Conservation (phyloP, 2,113 vertebrate genomes). For the Heloderma charlesbogerti region DNA sequence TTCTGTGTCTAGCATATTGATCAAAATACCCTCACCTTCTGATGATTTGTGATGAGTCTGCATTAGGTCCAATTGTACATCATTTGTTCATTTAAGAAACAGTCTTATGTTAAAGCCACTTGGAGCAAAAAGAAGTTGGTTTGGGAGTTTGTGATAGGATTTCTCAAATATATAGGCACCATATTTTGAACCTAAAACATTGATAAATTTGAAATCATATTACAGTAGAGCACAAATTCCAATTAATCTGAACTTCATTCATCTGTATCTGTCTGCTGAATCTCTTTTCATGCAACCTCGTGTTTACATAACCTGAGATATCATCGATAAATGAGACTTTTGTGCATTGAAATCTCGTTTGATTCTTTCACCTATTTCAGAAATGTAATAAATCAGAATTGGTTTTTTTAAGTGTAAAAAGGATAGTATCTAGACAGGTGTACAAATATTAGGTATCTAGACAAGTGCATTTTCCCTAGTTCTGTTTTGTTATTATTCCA, state of each 20-base stretch:
- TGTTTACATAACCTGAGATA: not conserved
- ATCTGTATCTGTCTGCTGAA: not conserved
- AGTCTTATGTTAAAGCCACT: slow-evolving; percentile 12
- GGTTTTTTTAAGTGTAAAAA: not conserved
- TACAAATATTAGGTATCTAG: not conserved
- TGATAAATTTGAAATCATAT: not conserved
- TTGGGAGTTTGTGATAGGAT: not conserved
- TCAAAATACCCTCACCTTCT: slow-evolving; percentile 21
- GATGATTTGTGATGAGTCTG: slow-evolving; percentile 9
- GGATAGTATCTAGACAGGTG: not conserved
- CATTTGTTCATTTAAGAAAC: not conserved
- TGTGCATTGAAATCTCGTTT: not conserved
- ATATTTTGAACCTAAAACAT: not conserved
- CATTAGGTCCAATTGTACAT: not conserved
- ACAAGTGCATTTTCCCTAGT: not conserved
- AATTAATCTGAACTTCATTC: not conserved
- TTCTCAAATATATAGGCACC: not conserved
- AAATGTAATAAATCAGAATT: not conserved
- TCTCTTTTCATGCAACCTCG: not conserved
- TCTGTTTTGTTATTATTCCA: not conserved
- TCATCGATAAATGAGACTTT: not conserved
- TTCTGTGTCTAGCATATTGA: slow-evolving; percentile 41
- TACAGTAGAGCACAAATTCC: not conserved
- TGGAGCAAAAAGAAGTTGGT: slow-evolving; percentile 28
- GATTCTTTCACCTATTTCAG: not conserved